These are phyloP conservation scores for Drosophila niveifrons DNA, from an alignment of 2,888 invertebrate species.

Conservation along the genomic window DNA sequence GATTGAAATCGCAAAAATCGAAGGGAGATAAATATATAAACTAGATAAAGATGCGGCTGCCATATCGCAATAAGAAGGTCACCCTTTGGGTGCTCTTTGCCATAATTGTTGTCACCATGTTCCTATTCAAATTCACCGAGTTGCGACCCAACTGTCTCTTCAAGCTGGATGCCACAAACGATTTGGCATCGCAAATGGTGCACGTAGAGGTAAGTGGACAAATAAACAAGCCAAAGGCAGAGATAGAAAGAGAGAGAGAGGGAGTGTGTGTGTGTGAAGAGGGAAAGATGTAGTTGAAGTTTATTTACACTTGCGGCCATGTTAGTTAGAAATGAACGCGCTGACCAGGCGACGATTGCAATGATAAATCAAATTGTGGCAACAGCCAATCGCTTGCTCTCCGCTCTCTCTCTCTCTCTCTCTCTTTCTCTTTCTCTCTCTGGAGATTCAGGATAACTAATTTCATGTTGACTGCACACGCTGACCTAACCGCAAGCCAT, in stretches of 20 bases:
- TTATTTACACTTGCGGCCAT: constrained; percentile 50
- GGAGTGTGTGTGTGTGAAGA: neutral
- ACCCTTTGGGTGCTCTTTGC: constrained; percentile 84
- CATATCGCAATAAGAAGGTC: constrained; percentile 84
- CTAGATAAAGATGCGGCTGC: constrained; percentile 82
- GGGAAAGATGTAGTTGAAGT: constrained; percentile 15
- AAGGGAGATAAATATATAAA: neutral
- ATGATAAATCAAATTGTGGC: constrained; percentile 68
- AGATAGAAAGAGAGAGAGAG: too few species aligned
- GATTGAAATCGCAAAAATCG: constrained; percentile 33
- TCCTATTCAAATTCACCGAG: constrained; percentile 85
- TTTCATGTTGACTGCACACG: constrained; percentile 74
- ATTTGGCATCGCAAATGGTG: constrained; percentile 79
- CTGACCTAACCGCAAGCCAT: constrained; percentile 58
- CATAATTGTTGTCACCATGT: constrained; percentile 84
- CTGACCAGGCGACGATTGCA: constrained; percentile 42
- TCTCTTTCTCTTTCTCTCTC: constrained; percentile 11
- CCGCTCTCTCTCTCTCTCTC: neutral
- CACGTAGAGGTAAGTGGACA: constrained; percentile 83
- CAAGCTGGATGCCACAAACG: constrained; percentile 80
- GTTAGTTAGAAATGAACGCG: constrained; percentile 32
- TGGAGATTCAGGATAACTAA: constrained; percentile 65
- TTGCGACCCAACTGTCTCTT: constrained; percentile 85
- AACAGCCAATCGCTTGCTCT: constrained; percentile 7
- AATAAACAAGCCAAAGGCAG: neutral